Evolutionary conservation across 2,888 invertebrate species (phyloP).

Genomic region (Machimus rusticus): DNA sequence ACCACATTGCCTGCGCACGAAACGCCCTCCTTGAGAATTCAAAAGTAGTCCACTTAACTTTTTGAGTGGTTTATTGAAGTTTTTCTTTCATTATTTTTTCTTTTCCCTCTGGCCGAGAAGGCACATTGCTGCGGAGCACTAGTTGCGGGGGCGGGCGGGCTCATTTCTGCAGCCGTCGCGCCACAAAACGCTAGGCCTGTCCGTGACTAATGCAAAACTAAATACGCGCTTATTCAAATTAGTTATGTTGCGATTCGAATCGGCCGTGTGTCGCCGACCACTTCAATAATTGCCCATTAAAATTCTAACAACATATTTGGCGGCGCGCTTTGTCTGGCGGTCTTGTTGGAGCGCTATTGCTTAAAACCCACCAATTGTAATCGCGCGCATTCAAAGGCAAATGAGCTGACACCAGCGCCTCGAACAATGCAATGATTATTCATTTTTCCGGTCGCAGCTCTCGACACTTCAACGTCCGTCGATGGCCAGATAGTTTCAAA

Average conservation of each 20-base stretch:
- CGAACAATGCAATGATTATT: background rate
- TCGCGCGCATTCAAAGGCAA: background rate
- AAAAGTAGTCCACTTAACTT: slow-evolving; percentile 39
- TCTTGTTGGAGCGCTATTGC: background rate
- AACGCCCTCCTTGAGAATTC: slow-evolving; percentile 34
- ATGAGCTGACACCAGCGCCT: background rate
- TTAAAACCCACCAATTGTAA: background rate
- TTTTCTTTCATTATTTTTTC: background rate
- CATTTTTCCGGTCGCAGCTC: background rate
- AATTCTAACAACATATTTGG: slow-evolving; percentile 7
- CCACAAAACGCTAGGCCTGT: background rate
- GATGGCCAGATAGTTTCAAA: background rate
- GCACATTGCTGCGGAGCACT: background rate
- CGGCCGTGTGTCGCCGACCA: background rate
- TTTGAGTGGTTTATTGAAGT: background rate
- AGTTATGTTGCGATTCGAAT: background rate
- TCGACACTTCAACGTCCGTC: background rate
- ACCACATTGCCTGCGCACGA: slow-evolving; percentile 40
- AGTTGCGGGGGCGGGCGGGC: background rate
- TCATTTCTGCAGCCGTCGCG: background rate
- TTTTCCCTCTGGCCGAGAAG: background rate
- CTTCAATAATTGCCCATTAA: background rate
- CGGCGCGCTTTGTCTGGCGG: background rate
- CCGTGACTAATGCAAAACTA: background rate
- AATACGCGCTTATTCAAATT: background rate